phyloP scores from a whole-genome alignment of 1,140 invertebrate genomes.

The Apis dorsata region DNA sequence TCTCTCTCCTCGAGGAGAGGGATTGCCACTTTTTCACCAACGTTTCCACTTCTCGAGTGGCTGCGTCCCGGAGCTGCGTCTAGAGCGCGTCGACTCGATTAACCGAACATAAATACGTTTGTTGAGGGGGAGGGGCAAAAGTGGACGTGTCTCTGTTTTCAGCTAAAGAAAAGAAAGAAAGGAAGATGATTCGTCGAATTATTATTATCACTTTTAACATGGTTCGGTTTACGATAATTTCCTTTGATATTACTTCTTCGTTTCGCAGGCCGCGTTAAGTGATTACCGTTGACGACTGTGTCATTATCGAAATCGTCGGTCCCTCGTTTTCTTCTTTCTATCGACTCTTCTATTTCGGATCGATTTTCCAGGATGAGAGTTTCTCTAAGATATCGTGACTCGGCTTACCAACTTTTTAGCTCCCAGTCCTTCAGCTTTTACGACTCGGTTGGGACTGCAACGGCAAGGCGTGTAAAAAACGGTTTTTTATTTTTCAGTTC shows the following conservation, averaged over 20 bases:
- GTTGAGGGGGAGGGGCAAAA: slow-evolving; percentile 1
- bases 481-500: too few species aligned
- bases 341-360: background rate
- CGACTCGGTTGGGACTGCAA: too few species aligned
- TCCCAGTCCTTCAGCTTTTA: too few species aligned
- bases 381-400: too few species aligned
- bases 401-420: too few species aligned
- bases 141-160: background rate
- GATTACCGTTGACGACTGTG: background rate
- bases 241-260: background rate
- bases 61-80: slow-evolving; percentile 7
- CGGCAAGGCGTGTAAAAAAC: too few species aligned
- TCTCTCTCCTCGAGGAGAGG: slow-evolving; percentile 21
- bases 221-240: background rate
- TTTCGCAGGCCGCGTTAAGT: background rate
- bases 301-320: background rate
- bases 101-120: slow-evolving; percentile 52
- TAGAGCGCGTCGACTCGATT: slow-evolving; percentile 40
- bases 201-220: slow-evolving; percentile 1
- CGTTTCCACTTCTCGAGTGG: slow-evolving; percentile 42
- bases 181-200: background rate
- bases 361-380: too few species aligned
- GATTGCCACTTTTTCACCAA: slow-evolving; percentile 42
- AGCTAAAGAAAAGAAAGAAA: too few species aligned
- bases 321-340: background rate